Percentiles rank a stretch among this genome's conserved stretches.
phyloP scores from a whole-genome alignment of 1,140 invertebrate species.

The Diabrotica virgifera region DNA sequence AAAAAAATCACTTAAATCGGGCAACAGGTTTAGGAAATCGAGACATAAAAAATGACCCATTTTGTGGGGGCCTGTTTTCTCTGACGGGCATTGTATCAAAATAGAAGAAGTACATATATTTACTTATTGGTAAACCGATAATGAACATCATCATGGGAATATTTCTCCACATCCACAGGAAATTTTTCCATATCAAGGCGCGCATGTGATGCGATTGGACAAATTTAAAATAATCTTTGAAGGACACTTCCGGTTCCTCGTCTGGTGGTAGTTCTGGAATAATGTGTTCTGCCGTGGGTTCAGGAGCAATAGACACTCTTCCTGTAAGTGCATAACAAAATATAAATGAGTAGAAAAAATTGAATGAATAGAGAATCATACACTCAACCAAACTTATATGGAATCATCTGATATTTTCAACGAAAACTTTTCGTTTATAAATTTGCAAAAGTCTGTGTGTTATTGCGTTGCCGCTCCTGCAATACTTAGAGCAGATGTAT shows the following conservation, averaged over 20 bases:
- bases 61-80: no score
- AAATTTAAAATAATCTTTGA: slow-evolving; percentile 61
- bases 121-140: slow-evolving; percentile 72
- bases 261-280: slow-evolving; percentile 59
- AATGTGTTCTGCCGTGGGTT: slow-evolving; percentile 30
- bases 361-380: slow-evolving; percentile 6
- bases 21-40: no score
- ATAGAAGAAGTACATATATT: background rate
- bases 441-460: no score
- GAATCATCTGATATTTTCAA: no score
- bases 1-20: no score
- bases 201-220: slow-evolving; percentile 70
- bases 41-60: no score
- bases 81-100: no score
- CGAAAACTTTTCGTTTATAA: no score
- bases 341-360: no score
- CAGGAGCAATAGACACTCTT: slow-evolving; percentile 39
- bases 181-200: slow-evolving; percentile 88
- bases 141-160: slow-evolving; percentile 88
- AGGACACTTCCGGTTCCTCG: slow-evolving; percentile 52
- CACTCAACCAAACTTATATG: no score
- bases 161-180: slow-evolving; percentile 89
- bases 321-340: slow-evolving; percentile 17
- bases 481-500: no score
- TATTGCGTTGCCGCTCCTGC: no score